Conservation (phyloP, 2,113 vertebrate species). For the Anser cygnoides region DNA sequence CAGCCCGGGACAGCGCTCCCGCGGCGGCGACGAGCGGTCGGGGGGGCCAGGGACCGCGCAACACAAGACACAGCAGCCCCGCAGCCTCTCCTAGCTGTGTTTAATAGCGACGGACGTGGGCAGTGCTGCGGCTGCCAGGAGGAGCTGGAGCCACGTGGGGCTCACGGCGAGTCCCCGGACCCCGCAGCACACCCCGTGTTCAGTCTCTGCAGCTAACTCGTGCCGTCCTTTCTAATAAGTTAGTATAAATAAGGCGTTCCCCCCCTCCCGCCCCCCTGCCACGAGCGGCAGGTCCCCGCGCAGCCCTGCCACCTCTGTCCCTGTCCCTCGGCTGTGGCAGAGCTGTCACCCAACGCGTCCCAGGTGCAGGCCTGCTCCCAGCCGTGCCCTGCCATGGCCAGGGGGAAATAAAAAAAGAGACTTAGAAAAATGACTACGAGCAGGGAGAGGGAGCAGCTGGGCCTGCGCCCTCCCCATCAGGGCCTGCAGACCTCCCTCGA, state of each 20-base stretch:
- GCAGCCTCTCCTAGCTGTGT: neutral
- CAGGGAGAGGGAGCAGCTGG: neutral
- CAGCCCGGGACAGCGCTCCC: neutral
- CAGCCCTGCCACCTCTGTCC: neutral
- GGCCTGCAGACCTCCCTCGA: too few species aligned
- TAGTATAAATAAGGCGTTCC: neutral
- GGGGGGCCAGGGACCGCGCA: neutral
- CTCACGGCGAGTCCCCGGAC: accelerated
- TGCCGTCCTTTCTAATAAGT: constrained; percentile 27
- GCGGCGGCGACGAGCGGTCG: accelerated
- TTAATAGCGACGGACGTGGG: neutral
- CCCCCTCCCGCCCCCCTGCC: neutral
- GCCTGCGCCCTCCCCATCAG: neutral
- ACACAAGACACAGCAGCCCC: neutral
- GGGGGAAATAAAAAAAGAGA: neutral
- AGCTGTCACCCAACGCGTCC: accelerated
- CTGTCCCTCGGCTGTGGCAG: neutral
- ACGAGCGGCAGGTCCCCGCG: accelerated
- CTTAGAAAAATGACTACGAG: neutral
- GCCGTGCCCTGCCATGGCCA: neutral
- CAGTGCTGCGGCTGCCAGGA: accelerated
- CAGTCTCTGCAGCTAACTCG: accelerated
- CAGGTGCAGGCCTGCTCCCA: accelerated
- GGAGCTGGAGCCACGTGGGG: neutral
- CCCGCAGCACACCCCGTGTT: accelerated